These are phyloP conservation scores for Polyploca ridens DNA, from an alignment of 2,888 invertebrate species.

Conservation along the genomic window DNA sequence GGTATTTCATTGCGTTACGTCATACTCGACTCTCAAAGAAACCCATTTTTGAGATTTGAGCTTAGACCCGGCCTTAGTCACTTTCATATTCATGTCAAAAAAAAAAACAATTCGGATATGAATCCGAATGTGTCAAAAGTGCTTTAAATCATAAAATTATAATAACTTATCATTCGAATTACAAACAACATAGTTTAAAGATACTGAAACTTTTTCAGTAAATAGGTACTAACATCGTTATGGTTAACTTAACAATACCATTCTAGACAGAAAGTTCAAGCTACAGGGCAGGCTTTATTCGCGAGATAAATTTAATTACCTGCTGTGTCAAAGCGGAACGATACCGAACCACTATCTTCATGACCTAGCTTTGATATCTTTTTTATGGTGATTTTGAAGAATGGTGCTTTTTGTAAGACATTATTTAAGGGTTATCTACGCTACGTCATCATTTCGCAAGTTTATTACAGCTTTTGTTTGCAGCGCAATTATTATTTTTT, in stretches of 20 bases:
- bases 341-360: neutral
- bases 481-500: too few relatives aligned
- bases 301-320: neutral
- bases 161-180: too few relatives aligned
- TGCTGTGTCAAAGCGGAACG: neutral
- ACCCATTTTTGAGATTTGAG: too few relatives aligned
- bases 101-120: too few relatives aligned
- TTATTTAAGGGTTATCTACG: neutral
- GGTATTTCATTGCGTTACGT: too few relatives aligned
- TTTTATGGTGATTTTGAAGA: neutral
- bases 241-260: neutral
- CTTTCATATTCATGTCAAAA: too few relatives aligned
- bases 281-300: neutral
- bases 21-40: too few relatives aligned
- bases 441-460: neutral
- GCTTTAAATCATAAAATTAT: too few relatives aligned
- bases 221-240: neutral
- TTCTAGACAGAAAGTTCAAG: neutral
- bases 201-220: neutral
- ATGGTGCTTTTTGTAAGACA: neutral
- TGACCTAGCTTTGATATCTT: neutral
- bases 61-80: too few relatives aligned
- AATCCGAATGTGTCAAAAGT: too few relatives aligned
- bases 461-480: neutral
- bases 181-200: too few relatives aligned